Percentiles rank a stretch among this genome's conserved stretches.
phyloP scores from a whole-genome alignment of 2,888 invertebrate genomes.

The Rhagonycha lutea region DNA sequence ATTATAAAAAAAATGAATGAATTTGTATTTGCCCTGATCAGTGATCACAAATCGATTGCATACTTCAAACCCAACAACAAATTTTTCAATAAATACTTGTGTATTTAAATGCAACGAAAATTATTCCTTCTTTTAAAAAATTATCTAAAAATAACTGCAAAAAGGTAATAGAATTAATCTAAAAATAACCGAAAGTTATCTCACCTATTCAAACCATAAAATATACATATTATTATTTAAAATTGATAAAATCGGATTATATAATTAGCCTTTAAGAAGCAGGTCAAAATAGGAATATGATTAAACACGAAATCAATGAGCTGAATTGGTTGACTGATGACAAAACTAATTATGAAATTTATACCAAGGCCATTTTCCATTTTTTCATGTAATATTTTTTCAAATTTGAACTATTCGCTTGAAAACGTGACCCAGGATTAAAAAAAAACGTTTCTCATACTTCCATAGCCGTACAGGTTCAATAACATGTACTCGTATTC shows the following conservation, averaged over 20 bases:
- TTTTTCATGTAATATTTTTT: neutral
- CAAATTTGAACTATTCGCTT: neutral
- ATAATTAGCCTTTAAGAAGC: neutral
- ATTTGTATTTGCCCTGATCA: neutral
- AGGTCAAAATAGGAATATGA: neutral
- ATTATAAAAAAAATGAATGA: neutral
- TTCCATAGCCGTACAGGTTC: neutral
- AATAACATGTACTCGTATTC: neutral
- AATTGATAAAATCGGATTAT: neutral
- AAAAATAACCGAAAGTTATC: neutral
- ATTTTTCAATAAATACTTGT: no score
- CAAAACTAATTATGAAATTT: neutral
- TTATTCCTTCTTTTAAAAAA: no score
- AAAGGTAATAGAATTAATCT: neutral
- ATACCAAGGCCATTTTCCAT: neutral
- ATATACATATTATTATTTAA: neutral
- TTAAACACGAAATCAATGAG: neutral
- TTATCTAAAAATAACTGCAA: no score
- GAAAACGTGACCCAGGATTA: neutral
- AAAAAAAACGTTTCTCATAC: neutral
- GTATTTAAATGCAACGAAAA: no score
- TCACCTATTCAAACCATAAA: neutral
- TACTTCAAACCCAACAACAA: neutral
- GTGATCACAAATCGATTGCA: neutral
- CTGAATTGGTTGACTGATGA: neutral